Evolutionary conservation across 2,888 invertebrate genomes (phyloP).

Genomic region (Digitonthophagus gazella): DNA sequence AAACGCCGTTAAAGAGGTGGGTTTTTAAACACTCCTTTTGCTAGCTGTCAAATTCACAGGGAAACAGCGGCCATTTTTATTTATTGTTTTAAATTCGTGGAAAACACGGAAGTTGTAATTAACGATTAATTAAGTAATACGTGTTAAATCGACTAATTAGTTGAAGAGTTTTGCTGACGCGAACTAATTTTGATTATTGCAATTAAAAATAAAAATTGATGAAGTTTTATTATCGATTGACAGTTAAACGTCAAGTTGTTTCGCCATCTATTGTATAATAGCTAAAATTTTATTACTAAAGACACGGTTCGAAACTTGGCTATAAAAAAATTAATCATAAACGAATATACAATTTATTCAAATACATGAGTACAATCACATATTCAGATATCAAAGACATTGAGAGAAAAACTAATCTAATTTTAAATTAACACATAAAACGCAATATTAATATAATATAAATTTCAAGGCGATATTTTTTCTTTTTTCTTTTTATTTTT

Average conservation of each 20-base stretch:
- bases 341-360: too few relatives aligned
- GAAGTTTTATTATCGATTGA: background rate
- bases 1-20: constrained; percentile 5
- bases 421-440: too few relatives aligned
- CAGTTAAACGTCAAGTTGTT: background rate
- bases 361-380: too few relatives aligned
- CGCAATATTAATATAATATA: too few relatives aligned
- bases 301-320: too few relatives aligned
- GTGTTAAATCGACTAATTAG: background rate
- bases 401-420: too few relatives aligned
- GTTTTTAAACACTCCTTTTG: constrained; percentile 13
- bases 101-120: background rate
- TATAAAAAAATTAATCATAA: too few relatives aligned
- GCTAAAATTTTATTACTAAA: too few relatives aligned
- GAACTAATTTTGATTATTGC: background rate
- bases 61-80: constrained; percentile 14
- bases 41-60: constrained; percentile 11
- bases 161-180: background rate
- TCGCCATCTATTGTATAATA: too few relatives aligned
- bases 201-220: background rate
- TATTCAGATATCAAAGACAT: too few relatives aligned
- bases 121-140: background rate
- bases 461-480: too few relatives aligned
- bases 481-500: too few relatives aligned
- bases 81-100: constrained; percentile 13